phyloP scores from a whole-genome alignment of 2,888 invertebrate species.

The Stenotaenia linearis region DNA sequence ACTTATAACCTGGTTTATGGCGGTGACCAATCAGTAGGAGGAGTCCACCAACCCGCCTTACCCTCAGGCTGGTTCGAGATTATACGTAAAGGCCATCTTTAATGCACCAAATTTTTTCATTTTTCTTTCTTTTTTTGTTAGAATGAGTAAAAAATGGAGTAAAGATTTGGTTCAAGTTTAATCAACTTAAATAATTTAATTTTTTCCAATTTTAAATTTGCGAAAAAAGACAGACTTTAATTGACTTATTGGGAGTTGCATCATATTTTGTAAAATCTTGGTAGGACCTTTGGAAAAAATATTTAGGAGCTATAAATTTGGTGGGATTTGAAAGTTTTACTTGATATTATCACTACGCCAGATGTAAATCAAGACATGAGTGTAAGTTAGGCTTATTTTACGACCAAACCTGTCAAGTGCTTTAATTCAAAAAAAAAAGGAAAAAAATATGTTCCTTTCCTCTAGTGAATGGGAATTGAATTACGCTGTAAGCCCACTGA shows the following conservation, averaged over 20 bases:
- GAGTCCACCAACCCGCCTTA: neutral
- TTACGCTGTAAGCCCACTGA: neutral
- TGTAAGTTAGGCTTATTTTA: conserved; percentile 12
- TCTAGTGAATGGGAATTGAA: neutral
- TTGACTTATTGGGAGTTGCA: conserved; percentile 1
- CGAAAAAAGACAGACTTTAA: neutral
- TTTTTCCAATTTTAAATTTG: neutral
- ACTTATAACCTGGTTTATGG: conserved; percentile 15
- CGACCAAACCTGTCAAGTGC: neutral
- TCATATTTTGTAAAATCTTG: neutral
- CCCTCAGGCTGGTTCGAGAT: neutral
- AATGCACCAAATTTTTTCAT: neutral
- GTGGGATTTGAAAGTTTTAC: neutral
- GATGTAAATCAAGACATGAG: neutral
- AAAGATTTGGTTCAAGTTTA: neutral
- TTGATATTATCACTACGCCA: conserved; percentile 8
- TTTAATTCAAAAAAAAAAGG: neutral
- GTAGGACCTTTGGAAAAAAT: neutral
- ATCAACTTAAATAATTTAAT: neutral
- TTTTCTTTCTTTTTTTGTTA: neutral
- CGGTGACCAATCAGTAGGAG: conserved; percentile 23
- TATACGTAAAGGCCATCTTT: neutral
- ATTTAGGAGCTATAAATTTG: neutral
- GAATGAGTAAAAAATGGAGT: neutral
- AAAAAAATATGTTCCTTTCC: neutral